Base-by-base conservation (phyloP, 2,888 invertebrate genomes). In the Drosophila mayaguana region DNA sequence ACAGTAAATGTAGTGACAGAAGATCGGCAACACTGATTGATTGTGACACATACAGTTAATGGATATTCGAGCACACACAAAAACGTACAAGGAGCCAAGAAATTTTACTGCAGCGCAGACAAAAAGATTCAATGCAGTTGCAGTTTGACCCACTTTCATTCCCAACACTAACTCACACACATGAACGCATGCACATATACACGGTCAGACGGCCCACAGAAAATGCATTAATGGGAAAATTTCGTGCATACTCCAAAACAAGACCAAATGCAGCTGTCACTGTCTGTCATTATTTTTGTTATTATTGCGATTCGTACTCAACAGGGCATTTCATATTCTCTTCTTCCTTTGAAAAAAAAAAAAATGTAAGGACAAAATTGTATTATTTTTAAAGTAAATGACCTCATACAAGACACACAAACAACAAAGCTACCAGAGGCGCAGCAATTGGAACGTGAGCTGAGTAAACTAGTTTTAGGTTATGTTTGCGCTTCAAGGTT, bases 401-500 rank as follows among this genome's bases (percentile, higher is more conserved):
- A 86, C 86, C 89, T 86, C 86, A 86, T 89, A 64, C 72, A 38
- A 43, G 20, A 12, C 53, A 57, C n/a, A 22, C 20, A 4, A 38
- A 25, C 34, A 34, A 18, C 55, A 48, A 40, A 8, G 16, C 25
- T 22, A 14, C 7, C 55, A 54, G 55, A 51, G 60, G 43, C 57
- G 22, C 60, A 56, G 60, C 34, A 46, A 46, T 43, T 40, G 66
- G 22, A 63, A 57, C 51, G 53, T 45, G 51, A 63, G 18, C 55
- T 63, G 65, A 67, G 61, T 67, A 79, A 81, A 69, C 51, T 50
- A 70, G 51, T 72, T 83, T 85, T 83, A 85, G 89, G 89, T 85
- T 85, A 89, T 83, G 89, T 84, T 83, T 68, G 63, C 43, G 12
- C 76, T 66, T 83, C 86, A 84, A 84, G 88, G 84, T 85, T 87